phyloP scores from a whole-genome alignment of 1,140 invertebrate genomes.

The Drosophila pruinosa region DNA sequence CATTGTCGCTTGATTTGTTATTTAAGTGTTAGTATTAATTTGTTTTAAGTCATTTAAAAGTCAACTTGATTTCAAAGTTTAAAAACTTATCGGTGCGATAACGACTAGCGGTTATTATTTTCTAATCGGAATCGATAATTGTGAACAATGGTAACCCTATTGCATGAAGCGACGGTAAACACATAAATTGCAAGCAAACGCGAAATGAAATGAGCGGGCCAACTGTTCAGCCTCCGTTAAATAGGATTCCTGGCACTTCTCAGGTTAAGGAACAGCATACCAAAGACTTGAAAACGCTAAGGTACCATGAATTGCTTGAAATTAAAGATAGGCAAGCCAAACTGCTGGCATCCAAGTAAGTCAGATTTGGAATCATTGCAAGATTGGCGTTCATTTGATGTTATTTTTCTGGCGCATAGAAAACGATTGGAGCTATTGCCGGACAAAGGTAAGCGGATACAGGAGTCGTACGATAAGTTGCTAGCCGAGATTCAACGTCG shows the following conservation, averaged over 20 bases:
- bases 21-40: neutral
- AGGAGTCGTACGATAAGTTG: conserved; percentile 84
- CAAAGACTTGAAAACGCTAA: conserved; percentile 82
- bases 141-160: neutral
- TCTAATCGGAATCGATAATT: neutral
- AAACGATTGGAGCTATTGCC: conserved; percentile 84
- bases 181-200: neutral
- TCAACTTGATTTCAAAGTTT: conserved; percentile 4
- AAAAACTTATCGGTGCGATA: neutral
- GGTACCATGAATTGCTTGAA: conserved; percentile 83
- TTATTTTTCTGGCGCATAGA: conserved; percentile 32
- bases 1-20: conserved; percentile 9
- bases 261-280: conserved; percentile 49
- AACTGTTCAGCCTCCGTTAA: conserved; percentile 24
- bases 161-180: neutral
- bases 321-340: conserved; percentile 84
- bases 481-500: conserved; percentile 84
- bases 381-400: neutral
- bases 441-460: conserved; percentile 88
- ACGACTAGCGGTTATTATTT: neutral
- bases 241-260: conserved; percentile 49
- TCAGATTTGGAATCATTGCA: conserved; percentile 26
- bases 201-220: conserved; percentile 3
- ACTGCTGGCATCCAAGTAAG: conserved; percentile 84
- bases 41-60: neutral